Evolutionary conservation across 2,888 invertebrate species (phyloP), one percentile per base, ranked within the genome.

Genomic region (Alentia gelatinosa): DNA sequence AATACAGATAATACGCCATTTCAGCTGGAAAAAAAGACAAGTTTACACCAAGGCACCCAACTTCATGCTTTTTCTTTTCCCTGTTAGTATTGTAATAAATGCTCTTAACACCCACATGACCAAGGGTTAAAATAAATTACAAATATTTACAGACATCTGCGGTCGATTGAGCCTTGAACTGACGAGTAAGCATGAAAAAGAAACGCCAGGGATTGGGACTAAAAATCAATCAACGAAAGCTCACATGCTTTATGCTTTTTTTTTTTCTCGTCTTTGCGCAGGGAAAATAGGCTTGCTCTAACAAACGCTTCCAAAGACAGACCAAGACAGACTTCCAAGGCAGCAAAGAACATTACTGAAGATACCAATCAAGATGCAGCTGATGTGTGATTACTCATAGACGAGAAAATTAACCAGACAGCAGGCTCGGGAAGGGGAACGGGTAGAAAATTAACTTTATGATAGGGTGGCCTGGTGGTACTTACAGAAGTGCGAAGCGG

Each of bases 401-500:
- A 19, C 19, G 56, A 56, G 5, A 19, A n/a, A 7, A 56, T n/a
- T 19, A 56, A n/a, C 19, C 56, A 56, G 56, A n/a, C 5, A 56
- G 56, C 56, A 56, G 56, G 56, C 56, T 56, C 23, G 56, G 56
- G 56, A 19, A 19, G 56, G 5, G 56, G 56, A 19, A 12, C n/a
- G 56, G 56, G 47, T 1, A 56, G 23, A 19, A 56, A 56, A 9
- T 4, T n/a, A 19, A 56, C 47, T 56, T 56, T 56, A 56, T 56
- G 19, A 56, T 1, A 56, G 5, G 56, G 56, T 19, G 3, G 56
- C 56, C 9, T 47, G n/a, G 3, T 56, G 56, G 33, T 68, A 79
- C 79, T 79, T 79, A 79, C 79, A 37, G 79, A 79, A 79, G 37
- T 39, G 33, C 5, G 63, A 33, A 47, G 88, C 23, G 50, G 50